These are phyloP conservation scores for Brachionus rubens DNA, from an alignment of 1,140 invertebrate genomes.

Conservation along the genomic window DNA sequence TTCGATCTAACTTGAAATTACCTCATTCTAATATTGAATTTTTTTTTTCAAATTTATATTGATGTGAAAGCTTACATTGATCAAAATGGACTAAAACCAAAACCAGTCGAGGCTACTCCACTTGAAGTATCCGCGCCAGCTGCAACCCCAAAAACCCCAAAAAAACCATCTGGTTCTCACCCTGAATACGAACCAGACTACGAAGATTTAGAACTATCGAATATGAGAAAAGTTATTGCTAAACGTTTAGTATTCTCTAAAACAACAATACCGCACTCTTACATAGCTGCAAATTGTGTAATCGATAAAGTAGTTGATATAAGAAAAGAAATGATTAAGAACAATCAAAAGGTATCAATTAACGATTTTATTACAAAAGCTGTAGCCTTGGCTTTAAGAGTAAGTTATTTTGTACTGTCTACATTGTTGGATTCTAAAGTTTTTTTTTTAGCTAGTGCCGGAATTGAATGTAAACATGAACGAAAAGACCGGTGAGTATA, in stretches of 20 bases:
- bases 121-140: background rate
- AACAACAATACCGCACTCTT: conserved; percentile 87
- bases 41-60: conserved; percentile 21
- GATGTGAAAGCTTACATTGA: conserved; percentile 45
- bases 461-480: conserved; percentile 40
- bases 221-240: conserved; percentile 45
- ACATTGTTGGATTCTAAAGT: too few species aligned
- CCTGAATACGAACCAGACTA: conserved; percentile 32
- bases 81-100: background rate
- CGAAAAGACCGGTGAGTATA: conserved; percentile 36
- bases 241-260: conserved; percentile 45
- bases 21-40: background rate
- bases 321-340: conserved; percentile 73
- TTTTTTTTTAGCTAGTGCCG: conserved; percentile 28
- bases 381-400: conserved; percentile 11
- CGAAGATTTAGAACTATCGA: conserved; percentile 13
- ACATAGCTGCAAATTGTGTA: conserved; percentile 78
- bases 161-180: conserved; percentile 5
- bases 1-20: background rate
- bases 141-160: background rate
- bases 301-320: conserved; percentile 73
- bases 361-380: conserved; percentile 98
- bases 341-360: conserved; percentile 79
- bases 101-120: background rate
- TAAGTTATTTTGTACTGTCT: too few species aligned